A percentile compares a stretch with the other conserved stretches of the same genome.
These are phyloP conservation scores for Sebastes diaconus DNA, from an alignment of 2,797 vertebrate species.

Conservation along the genomic window DNA sequence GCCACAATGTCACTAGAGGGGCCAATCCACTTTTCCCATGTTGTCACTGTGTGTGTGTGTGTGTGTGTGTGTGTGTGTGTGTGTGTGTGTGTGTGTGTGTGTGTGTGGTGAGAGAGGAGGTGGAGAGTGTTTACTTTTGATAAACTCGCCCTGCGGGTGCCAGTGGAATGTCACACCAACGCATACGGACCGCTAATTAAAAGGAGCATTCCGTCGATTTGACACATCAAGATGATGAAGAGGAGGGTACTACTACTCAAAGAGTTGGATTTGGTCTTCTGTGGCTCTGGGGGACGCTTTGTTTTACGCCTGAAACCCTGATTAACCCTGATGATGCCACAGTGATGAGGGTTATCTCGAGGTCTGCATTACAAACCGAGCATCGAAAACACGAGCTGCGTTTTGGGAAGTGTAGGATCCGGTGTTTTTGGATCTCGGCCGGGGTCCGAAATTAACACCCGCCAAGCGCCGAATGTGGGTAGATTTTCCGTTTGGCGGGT, in stretches of 20 bases:
- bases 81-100: not conserved
- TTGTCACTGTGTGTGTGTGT: not conserved
- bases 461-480: no score
- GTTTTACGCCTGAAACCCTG: not conserved
- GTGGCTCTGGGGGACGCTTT: not conserved
- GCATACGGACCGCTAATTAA: slow-evolving; percentile 12
- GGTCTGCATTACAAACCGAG: not conserved
- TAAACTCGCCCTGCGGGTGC: slow-evolving; percentile 2
- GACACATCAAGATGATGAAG: not conserved
- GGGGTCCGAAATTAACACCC: no score
- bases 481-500: no score
- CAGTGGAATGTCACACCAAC: not conserved
- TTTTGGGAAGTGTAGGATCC: not conserved
- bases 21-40: slow-evolving; percentile 46
- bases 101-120: not conserved
- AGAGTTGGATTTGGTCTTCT: not conserved
- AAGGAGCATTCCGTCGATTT: slow-evolving; percentile 8
- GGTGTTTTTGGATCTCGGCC: not conserved
- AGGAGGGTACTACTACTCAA: not conserved
- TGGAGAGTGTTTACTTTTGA: slow-evolving; percentile 43
- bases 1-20: slow-evolving; percentile 56
- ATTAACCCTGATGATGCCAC: not conserved
- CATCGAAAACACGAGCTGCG: not conserved
- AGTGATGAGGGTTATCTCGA: not conserved
- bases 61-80: not conserved